Evolutionary conservation across 2,888 invertebrate species (phyloP).

Genomic region (Atherix ibis): DNA sequence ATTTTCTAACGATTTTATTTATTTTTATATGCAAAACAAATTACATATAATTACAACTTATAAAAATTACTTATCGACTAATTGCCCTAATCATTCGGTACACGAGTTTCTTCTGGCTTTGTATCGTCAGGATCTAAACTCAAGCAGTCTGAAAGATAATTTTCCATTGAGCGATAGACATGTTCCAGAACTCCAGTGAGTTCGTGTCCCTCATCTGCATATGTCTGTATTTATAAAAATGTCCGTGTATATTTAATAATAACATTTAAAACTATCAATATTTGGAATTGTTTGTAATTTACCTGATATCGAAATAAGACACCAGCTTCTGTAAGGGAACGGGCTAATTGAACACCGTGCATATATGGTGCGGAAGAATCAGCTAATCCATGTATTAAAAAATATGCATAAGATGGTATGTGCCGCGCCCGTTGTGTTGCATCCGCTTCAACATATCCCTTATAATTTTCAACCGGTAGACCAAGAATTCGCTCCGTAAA

Average conservation of each 20-base stretch:
- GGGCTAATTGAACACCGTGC: conserved; percentile 77
- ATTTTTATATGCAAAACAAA: background rate
- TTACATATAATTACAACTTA: background rate
- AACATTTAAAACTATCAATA: background rate
- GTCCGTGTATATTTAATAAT: background rate
- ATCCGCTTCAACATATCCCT: conserved; percentile 84
- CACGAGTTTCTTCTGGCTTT: conserved; percentile 37
- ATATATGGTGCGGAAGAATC: conserved; percentile 88
- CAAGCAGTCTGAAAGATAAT: conserved; percentile 80
- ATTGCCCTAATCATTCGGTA: conserved; percentile 23
- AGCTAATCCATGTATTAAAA: conserved; percentile 84
- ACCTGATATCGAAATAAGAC: conserved; percentile 89
- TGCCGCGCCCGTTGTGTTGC: conserved; percentile 75
- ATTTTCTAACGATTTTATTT: too few species aligned
- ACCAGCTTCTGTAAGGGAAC: conserved; percentile 73
- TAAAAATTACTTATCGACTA: background rate
- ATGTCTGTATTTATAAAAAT: conserved; percentile 46
- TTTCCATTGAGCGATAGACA: conserved; percentile 85
- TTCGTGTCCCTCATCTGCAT: conserved; percentile 82
- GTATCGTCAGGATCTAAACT: conserved; percentile 66
- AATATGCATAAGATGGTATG: conserved; percentile 74
- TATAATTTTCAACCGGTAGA: conserved; percentile 70
- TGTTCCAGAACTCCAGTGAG: conserved; percentile 74
- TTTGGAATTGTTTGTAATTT: conserved; percentile 8
- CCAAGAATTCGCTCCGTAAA: conserved; percentile 92